Conservation (phyloP, 2,888 invertebrate genomes). For the Apodemia hepburni region DNA sequence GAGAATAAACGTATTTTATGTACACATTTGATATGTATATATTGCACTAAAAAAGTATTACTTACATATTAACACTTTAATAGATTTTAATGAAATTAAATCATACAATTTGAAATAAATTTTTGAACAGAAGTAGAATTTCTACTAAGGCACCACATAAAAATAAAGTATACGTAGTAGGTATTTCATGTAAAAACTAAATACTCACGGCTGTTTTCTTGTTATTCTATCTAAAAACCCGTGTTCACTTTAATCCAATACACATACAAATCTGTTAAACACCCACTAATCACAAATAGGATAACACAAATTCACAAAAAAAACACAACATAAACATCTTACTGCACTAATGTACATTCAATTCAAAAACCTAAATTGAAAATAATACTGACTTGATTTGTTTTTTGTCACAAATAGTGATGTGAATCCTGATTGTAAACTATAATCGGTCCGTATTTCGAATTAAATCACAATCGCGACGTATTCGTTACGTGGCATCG, state of each 20-base stretch:
- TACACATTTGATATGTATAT: too few relatives aligned
- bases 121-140: too few relatives aligned
- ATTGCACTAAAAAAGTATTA: too few relatives aligned
- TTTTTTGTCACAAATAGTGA: slow-evolving; percentile 2
- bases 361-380: too few relatives aligned
- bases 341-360: too few relatives aligned
- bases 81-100: too few relatives aligned
- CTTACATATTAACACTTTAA: too few relatives aligned
- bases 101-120: too few relatives aligned
- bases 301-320: slow-evolving; percentile 19
- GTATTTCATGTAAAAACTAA: background rate
- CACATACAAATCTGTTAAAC: slow-evolving; percentile 9
- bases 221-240: background rate
- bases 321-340: background rate
- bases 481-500: slow-evolving; percentile 24
- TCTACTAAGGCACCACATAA: too few relatives aligned
- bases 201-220: slow-evolving; percentile 1
- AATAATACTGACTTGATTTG: too few relatives aligned
- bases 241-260: slow-evolving; percentile 5
- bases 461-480: slow-evolving; percentile 23
- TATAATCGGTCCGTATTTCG: slow-evolving; percentile 8
- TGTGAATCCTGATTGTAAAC: background rate
- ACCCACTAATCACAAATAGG: slow-evolving; percentile 18
- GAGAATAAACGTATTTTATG: too few relatives aligned
- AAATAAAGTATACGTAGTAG: too few relatives aligned